Evolutionary conservation across 2,797 vertebrate species (phyloP), one percentile per base, ranked within the genome.

Genomic region (Triplophysa bombifrons): DNA sequence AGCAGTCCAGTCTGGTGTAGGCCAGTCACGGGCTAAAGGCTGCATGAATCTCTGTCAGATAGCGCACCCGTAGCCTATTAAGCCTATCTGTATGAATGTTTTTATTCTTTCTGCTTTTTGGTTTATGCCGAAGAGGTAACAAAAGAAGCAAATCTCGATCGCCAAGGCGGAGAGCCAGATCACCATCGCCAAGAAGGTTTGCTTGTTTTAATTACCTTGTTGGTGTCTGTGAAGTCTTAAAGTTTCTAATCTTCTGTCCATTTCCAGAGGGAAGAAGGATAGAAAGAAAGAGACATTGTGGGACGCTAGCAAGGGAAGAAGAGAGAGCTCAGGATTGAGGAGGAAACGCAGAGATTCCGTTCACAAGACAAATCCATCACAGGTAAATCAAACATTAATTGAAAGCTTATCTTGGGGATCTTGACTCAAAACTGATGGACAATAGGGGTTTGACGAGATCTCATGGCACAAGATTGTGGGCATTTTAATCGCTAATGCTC

Each of bases 281-380:
- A 95, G 93, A 89, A 96, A 92, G 87, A 93, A 90, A 88, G 93
- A 93, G 48, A 93, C 90, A 85, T 91, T 91, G 50, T 87, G 87
- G 72, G 96, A 95, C 64, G 89, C 91, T 85, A 94, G 94, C 87
- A 91, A 88, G 83, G 96, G 97, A 84, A 91, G 91, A 56, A 93
- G 91, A 83, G 95, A 94, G 8, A 89, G 87, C 0, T 97, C 95
- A 44, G 82, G 92, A 0, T 97, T 95, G 55, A 94, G 93, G 86
- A 96, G 94, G 90, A 96, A 93, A 90, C 94, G 90, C 86, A 95
- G 93, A 89, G 95, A 97, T 60, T 93, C 91, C 80, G 96, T 96
- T 2, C 87, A 81, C 83, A 92, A 83, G 74, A 67, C 86, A 41
- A 81, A 85, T 73, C 12, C 87, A 74, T 79, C 88, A 75, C 93